Conservation (phyloP, 2,113 vertebrate species). For the Ctenodactylus gundi region DNA sequence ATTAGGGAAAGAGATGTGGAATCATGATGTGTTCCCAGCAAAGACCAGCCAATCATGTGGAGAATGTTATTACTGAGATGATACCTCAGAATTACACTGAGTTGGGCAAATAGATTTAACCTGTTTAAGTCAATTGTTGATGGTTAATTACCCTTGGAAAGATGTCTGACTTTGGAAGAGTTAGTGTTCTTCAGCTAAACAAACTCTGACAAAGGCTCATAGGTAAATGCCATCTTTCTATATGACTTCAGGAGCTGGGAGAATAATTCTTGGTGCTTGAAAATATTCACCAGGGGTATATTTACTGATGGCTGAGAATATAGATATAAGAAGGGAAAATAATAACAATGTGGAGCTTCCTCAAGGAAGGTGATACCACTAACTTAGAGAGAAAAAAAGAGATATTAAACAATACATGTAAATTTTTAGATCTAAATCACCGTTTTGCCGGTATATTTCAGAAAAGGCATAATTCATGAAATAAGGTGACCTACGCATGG, state of each 20-base stretch:
- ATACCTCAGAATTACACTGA: background rate
- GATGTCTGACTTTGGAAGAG: background rate
- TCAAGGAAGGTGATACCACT: background rate
- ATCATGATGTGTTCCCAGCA: background rate
- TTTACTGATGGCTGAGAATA: background rate
- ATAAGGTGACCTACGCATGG: background rate
- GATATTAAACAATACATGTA: background rate
- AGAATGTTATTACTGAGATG: background rate
- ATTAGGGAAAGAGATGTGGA: background rate
- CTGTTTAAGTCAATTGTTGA: background rate
- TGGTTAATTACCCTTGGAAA: background rate
- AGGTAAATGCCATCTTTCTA: background rate
- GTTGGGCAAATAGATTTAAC: background rate
- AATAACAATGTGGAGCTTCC: background rate
- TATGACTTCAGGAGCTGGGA: background rate
- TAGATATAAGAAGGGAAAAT: background rate
- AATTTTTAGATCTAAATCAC: background rate
- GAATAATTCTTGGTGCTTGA: background rate
- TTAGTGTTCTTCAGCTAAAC: background rate
- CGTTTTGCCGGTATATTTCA: background rate
- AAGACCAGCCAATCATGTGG: background rate
- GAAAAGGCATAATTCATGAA: slow-evolving; percentile 2
- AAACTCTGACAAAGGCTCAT: background rate
- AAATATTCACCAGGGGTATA: background rate
- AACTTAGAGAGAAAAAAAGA: background rate